phyloP scores from a whole-genome alignment of 1,140 invertebrate species.

The Maniola jurtina region DNA sequence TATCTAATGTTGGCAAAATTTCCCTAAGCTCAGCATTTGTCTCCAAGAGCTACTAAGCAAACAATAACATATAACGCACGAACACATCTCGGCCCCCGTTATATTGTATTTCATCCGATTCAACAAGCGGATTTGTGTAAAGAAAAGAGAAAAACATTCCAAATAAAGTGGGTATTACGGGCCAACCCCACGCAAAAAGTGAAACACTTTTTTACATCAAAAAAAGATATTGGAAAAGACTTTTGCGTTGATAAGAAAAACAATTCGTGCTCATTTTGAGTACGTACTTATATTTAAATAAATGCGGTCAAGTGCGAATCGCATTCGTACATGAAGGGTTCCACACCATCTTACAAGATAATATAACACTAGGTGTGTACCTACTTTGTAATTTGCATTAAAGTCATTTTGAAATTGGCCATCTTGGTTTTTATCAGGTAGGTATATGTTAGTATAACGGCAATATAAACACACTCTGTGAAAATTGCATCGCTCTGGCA shows the following conservation, averaged over 20 bases:
- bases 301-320: no score
- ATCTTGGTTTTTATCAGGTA: no score
- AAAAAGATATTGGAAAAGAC: constrained; percentile 13
- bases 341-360: no score
- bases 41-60: constrained; percentile 11
- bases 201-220: constrained; percentile 14
- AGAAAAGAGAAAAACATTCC: constrained; percentile 35
- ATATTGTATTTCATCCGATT: constrained; percentile 36
- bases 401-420: no score
- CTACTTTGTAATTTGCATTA: no score
- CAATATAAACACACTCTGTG: no score
- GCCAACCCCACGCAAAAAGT: constrained; percentile 26
- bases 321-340: no score
- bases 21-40: constrained; percentile 12
- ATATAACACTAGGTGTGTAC: no score
- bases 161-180: constrained; percentile 38
- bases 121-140: constrained; percentile 37
- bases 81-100: constrained; percentile 21
- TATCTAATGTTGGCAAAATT: constrained; percentile 2
- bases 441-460: no score
- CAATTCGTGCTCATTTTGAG: background rate
- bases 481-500: no score
- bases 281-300: background rate
- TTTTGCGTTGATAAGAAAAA: constrained; percentile 5
- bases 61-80: constrained; percentile 24